Base-by-base conservation (phyloP, 2,797 vertebrate genomes). In the Acanthurus leucopareius region DNA sequence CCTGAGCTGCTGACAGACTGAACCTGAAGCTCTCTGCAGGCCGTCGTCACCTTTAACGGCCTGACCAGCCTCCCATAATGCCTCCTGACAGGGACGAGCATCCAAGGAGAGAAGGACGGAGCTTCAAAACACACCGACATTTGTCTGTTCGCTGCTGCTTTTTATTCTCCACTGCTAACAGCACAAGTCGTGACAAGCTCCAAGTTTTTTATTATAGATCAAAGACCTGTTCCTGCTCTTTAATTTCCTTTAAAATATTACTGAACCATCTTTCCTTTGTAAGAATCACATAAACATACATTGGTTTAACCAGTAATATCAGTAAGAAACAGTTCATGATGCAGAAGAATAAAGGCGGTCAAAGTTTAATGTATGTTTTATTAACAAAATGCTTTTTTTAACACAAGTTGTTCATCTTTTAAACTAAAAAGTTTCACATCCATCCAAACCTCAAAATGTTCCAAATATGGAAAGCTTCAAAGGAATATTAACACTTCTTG, bases 11-110 rank as follows among this genome's bases (percentile, higher is more conserved):
- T 1, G 35, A 52, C 75, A 38, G 60, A 83, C 67, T 42, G 48
- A 69, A 73, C 69, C 72, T 6, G 58, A 72, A 54, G 38, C 47
- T 75, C 65, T 60, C 79, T 13, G 71, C 74, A 17, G 83, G 59
- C 74, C 49, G 10, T 47, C 40, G 49, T 59, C 73, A 67, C 74
- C 74, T 86, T 69, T 63, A 73, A 57, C 60, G 17, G 66, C 32
- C 35, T 32, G 17, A 28, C 65, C 51, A 13, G 72, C 65, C n/a
- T 22, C 65, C 45, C 16, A 1, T 84, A 80, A 89, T 73, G 22
- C 62, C 56, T 68, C 51, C 75, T 68, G 79, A 83, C 82, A 75
- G 73, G 75, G 52, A 49, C 47, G 47, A 78, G 66, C 69, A 71
- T 61, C 74, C 69, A 45, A 73, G 68, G 56, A 64, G 64, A 75